Evolutionary conservation across 30 jellyfish, hydroid and myxozoan genomes (phyloP).

Genomic region (Hydractinia symbiolongicarpus): DNA sequence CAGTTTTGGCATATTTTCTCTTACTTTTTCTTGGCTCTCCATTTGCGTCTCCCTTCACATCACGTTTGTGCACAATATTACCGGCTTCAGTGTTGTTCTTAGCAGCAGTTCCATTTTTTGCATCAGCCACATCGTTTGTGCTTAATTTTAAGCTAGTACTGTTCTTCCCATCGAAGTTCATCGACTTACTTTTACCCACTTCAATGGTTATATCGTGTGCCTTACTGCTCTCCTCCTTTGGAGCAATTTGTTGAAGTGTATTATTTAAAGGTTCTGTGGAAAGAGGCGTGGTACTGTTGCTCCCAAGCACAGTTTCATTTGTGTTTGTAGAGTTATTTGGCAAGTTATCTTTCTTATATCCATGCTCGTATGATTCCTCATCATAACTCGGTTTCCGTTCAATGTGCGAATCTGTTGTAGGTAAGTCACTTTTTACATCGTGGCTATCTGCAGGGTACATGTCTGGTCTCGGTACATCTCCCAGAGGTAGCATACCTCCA

Average conservation of each 20-base stretch:
- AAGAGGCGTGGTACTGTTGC: slow-evolving; percentile 23
- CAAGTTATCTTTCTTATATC: slow-evolving; percentile 23
- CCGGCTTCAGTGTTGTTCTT: not conserved
- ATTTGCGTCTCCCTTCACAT: not conserved
- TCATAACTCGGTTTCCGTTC: slow-evolving; percentile 48
- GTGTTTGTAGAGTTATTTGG: not conserved
- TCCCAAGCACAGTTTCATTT: slow-evolving; percentile 11
- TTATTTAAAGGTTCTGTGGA: not conserved
- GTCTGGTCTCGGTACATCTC: slow-evolving; percentile 56
- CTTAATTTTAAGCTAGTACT: not conserved
- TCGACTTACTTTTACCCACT: slow-evolving; percentile 27
- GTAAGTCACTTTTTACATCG: not conserved
- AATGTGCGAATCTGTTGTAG: slow-evolving; percentile 21
- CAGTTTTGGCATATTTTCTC: slow-evolving; percentile 28
- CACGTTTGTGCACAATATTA: not conserved
- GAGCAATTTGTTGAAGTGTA: not conserved
- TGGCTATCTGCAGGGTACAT: slow-evolving; percentile 18
- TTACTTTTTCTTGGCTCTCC: not conserved
- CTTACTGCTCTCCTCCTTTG: not conserved
- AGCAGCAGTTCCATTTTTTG: not conserved
- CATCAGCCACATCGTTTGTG: not conserved
- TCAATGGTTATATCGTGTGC: slow-evolving; percentile 21
- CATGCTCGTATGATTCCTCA: slow-evolving; percentile 14
- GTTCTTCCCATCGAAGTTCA: slow-evolving; percentile 23
- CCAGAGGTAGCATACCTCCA: slow-evolving; percentile 55